Evolutionary conservation across 2,113 vertebrate genomes (phyloP).

Genomic region (Phoenicopterus ruber): DNA sequence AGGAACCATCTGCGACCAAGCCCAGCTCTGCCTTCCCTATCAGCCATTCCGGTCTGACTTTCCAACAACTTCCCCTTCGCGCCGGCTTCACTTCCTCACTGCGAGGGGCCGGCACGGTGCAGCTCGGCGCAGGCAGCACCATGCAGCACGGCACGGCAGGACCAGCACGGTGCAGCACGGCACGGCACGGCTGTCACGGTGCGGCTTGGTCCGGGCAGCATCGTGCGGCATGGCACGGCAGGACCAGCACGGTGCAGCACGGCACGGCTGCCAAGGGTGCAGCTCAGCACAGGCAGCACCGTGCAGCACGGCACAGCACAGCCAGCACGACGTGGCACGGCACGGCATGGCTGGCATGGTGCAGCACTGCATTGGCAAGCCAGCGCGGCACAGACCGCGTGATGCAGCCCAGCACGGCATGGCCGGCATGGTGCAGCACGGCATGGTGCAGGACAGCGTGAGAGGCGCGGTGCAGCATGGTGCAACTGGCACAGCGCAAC

Average conservation of each 20-base stretch:
- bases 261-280: neutral
- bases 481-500: neutral
- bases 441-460: neutral
- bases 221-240: fast-evolving
- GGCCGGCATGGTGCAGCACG: fast-evolving
- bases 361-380: neutral
- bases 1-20: slow-evolving; percentile 88
- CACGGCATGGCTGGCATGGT: fast-evolving
- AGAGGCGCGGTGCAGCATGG: neutral
- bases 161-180: neutral
- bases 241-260: fast-evolving
- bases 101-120: fast-evolving
- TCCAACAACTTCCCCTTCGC: slow-evolving; percentile 75
- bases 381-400: neutral
- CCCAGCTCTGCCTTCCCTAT: slow-evolving; percentile 63
- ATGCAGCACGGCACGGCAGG: neutral
- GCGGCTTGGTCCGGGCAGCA: neutral
- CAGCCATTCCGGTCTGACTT: slow-evolving; percentile 68
- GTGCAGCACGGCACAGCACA: neutral
- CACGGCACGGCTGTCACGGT: fast-evolving
- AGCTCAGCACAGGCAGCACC: neutral
- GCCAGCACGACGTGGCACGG: neutral
- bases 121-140: neutral
- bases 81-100: slow-evolving; percentile 55
- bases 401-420: neutral